A percentile compares a stretch with the other conserved stretches of the same genome.
Conservation (phyloP, 2,888 invertebrate genomes). For the Apantesis nais region DNA sequence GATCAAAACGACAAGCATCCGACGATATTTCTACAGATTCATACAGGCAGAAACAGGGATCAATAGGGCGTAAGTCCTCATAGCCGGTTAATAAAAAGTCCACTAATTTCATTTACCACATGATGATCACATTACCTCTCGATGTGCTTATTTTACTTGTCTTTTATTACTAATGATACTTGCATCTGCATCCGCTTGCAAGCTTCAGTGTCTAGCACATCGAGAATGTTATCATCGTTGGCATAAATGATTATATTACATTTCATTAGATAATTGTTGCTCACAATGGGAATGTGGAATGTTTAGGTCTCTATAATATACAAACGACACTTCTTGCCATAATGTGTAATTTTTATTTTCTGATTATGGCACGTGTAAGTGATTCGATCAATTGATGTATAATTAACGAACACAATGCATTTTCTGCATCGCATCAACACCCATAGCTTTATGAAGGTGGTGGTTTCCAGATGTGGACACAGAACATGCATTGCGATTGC, state of each 20-base stretch:
- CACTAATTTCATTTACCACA: conserved; percentile 61
- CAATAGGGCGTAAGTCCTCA: conserved; percentile 87
- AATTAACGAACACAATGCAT: conserved; percentile 70
- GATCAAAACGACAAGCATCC: conserved; percentile 76
- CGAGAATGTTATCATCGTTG: conserved; percentile 83
- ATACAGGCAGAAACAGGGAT: conserved; percentile 88
- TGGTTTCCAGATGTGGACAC: conserved; percentile 65
- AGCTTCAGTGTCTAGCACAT: conserved; percentile 78
- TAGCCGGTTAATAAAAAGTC: conserved; percentile 51
- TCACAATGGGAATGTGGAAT: conserved; percentile 68
- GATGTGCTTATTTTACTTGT: conserved; percentile 78
- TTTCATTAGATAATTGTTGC: conserved; percentile 57
- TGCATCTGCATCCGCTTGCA: conserved; percentile 78
- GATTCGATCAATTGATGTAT: conserved; percentile 58
- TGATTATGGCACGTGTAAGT: conserved; percentile 54
- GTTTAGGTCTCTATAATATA: conserved; percentile 75
- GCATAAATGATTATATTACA: conserved; percentile 55
- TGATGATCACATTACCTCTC: conserved; percentile 79
- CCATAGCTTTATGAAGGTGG: conserved; percentile 49
- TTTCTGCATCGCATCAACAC: conserved; percentile 67
- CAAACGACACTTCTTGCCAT: conserved; percentile 56
- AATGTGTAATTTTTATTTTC: conserved; percentile 50
- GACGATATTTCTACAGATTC: conserved; percentile 76
- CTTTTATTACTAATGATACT: conserved; percentile 55
- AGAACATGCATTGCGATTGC: conserved; percentile 80